Evolutionary conservation across 2,888 invertebrate species (phyloP).

Genomic region (Mythimna lalbum): DNA sequence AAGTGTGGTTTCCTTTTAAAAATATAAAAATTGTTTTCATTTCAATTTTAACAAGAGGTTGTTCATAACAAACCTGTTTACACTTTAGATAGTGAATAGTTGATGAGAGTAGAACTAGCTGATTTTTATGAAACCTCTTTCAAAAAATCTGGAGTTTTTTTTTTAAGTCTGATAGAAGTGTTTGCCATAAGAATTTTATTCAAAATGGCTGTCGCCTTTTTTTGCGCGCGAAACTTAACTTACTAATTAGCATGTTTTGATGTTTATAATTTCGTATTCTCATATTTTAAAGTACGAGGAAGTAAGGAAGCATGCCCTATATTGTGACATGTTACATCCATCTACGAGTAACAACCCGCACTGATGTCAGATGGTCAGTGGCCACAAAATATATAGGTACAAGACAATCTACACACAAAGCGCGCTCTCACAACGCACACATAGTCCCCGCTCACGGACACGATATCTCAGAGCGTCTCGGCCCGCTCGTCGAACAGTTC

Average conservation of each 20-base stretch:
- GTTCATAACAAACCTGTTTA: slow-evolving; percentile 71
- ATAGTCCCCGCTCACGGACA: too few relatives aligned
- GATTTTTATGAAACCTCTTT: slow-evolving; percentile 29
- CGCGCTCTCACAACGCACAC: too few relatives aligned
- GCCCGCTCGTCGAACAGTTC: too few relatives aligned
- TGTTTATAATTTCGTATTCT: not conserved
- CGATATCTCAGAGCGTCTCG: too few relatives aligned
- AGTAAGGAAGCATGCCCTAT: too few relatives aligned
- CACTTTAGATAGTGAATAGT: slow-evolving; percentile 60
- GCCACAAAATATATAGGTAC: too few relatives aligned
- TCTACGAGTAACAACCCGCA: too few relatives aligned
- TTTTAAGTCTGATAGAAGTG: not conserved
- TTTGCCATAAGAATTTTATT: not conserved
- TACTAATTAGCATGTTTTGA: not conserved
- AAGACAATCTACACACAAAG: too few relatives aligned
- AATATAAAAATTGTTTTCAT: slow-evolving; percentile 76
- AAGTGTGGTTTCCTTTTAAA: slow-evolving; percentile 70
- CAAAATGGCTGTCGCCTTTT: not conserved
- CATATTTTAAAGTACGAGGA: not conserved
- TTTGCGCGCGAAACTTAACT: not conserved
- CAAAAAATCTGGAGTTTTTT: slow-evolving; percentile 1
- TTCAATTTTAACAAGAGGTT: slow-evolving; percentile 71
- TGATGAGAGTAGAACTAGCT: slow-evolving; percentile 41
- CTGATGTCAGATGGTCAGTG: too few relatives aligned
- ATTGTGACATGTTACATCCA: too few relatives aligned